Percentiles rank a stretch among this genome's conserved stretches.
phyloP scores from a whole-genome alignment of 2,888 invertebrate genomes.

The Stenodema calcarata region DNA sequence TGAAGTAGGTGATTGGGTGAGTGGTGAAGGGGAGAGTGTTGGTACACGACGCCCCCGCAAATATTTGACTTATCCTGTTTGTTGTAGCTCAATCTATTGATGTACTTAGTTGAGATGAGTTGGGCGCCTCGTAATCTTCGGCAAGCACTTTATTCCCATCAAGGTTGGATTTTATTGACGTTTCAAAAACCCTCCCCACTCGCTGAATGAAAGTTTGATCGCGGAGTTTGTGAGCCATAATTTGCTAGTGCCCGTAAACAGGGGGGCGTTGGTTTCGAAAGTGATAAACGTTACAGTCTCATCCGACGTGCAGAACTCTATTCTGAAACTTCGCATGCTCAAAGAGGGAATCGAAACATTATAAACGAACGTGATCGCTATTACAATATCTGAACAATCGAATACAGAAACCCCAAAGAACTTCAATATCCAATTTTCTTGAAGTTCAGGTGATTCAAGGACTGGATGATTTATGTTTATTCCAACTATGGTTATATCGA shows the following conservation, averaged over 20 bases:
- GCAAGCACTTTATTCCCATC: slow-evolving; percentile 15
- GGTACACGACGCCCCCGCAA: neutral
- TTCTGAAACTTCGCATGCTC: neutral
- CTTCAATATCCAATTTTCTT: no score
- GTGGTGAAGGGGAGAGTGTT: neutral
- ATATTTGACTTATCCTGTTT: slow-evolving; percentile 39
- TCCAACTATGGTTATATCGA: no score
- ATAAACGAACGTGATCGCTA: no score
- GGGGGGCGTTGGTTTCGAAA: neutral
- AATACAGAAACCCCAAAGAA: no score
- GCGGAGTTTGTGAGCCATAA: neutral
- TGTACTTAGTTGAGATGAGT: slow-evolving; percentile 38
- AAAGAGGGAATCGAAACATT: neutral
- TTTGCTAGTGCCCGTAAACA: neutral
- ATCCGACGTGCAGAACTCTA: neutral
- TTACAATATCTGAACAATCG: neutral
- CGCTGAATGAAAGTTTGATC: neutral
- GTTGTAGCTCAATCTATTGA: slow-evolving; percentile 28
- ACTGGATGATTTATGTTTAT: no score
- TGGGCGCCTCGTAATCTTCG: neutral
- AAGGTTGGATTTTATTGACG: neutral
- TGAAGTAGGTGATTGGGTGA: neutral
- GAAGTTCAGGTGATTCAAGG: no score
- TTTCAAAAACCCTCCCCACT: neutral
- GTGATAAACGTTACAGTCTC: neutral